Evolutionary conservation across 2,888 invertebrate genomes (phyloP).

Genomic region (Micropterix aruncella): DNA sequence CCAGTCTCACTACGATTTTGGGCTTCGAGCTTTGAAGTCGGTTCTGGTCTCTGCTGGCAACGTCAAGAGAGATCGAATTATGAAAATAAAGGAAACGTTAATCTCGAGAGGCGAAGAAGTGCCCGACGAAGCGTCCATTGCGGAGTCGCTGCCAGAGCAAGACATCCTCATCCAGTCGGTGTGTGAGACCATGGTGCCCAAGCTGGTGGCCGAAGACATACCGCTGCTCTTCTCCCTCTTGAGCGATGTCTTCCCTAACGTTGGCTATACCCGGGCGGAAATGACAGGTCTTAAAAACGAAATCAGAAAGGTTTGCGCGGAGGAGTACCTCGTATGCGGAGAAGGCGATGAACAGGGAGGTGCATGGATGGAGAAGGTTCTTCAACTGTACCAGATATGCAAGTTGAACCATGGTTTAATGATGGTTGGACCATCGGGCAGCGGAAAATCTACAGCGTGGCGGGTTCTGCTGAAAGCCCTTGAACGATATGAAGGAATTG

Average conservation of each 20-base stretch:
- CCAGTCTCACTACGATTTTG: conserved; percentile 98
- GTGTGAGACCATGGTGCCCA: conserved; percentile 99
- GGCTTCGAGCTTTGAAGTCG: conserved; percentile 91
- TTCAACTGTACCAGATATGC: conserved; percentile 98
- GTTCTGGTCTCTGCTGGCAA: conserved; percentile 97
- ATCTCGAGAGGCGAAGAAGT: conserved; percentile 62
- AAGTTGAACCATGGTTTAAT: conserved; percentile 97
- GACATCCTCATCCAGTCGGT: conserved; percentile 99
- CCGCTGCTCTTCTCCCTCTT: conserved; percentile 91
- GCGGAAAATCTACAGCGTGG: conserved; percentile 96
- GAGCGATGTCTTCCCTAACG: conserved; percentile 99
- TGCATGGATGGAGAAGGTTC: conserved; percentile 97
- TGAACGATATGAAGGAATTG: conserved; percentile 77
- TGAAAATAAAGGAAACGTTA: conserved; percentile 80
- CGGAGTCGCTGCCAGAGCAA: conserved; percentile 93
- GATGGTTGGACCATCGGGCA: conserved; percentile 99
- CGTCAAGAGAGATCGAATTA: conserved; percentile 94
- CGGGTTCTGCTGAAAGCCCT: conserved; percentile 86
- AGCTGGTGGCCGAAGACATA: conserved; percentile 98
- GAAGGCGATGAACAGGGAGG: conserved; percentile 86
- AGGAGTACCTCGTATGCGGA: conserved; percentile 88
- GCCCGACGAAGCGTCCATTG: conserved; percentile 86
- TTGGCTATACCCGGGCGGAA: conserved; percentile 88
- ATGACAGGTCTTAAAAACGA: conserved; percentile 89
- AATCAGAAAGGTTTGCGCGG: conserved; percentile 88